A percentile compares a stretch with the other conserved stretches of the same genome.
These are phyloP conservation scores for Wiebesia pumilae DNA, from an alignment of 1,140 invertebrate genomes.

Conservation along the genomic window DNA sequence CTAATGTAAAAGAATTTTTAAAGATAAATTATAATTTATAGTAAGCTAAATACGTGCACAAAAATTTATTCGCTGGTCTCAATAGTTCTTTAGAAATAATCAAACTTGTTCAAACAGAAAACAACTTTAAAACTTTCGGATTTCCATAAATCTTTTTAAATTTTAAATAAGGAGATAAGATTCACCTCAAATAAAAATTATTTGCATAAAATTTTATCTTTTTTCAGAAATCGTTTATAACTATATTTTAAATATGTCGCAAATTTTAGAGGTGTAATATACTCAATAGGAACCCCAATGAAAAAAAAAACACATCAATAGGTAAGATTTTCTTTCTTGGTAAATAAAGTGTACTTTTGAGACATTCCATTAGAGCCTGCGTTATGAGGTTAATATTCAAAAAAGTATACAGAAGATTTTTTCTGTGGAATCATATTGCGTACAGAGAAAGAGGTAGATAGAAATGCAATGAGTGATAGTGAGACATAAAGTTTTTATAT, in stretches of 20 bases:
- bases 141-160: too few relatives aligned
- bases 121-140: too few relatives aligned
- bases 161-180: too few relatives aligned
- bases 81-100: background rate
- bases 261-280: too few relatives aligned
- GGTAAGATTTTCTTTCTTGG: background rate
- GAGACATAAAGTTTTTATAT: conserved; percentile 10
- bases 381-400: background rate
- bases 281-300: too few relatives aligned
- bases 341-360: background rate
- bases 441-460: background rate
- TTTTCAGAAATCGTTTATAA: too few relatives aligned
- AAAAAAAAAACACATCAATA: background rate
- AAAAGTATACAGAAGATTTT: background rate
- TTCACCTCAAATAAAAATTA: too few relatives aligned
- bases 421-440: background rate
- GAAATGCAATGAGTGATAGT: background rate
- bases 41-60: too few relatives aligned
- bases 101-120: background rate
- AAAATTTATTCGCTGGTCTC: too few relatives aligned
- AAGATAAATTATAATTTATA: background rate
- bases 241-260: too few relatives aligned
- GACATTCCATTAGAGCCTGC: background rate
- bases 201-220: too few relatives aligned
- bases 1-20: background rate